Evolutionary conservation across 2,888 invertebrate species (phyloP).

Genomic region (Sceliomorpha sp.): DNA sequence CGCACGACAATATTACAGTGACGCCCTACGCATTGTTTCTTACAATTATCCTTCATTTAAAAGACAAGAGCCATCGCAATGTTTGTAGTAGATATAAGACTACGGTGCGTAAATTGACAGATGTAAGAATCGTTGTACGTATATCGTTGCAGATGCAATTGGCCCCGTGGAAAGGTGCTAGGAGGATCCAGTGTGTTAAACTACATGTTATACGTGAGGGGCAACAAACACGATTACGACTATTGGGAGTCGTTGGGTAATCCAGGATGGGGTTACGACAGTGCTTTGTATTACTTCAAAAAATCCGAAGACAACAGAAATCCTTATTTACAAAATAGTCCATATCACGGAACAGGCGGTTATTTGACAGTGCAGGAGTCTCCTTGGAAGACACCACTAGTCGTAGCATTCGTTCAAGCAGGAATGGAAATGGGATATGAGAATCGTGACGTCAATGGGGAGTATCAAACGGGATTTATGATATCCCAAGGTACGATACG

Average conservation of each 20-base stretch:
- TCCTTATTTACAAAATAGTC: slow-evolving; percentile 87
- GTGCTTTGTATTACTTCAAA: slow-evolving; percentile 92
- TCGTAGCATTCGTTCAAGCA: slow-evolving; percentile 90
- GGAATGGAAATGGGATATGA: slow-evolving; percentile 92
- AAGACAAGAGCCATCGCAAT: no score
- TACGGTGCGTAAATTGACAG: no score
- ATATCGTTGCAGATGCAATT: slow-evolving; percentile 85
- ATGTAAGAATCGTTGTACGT: no score
- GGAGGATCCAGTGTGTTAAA: slow-evolving; percentile 94
- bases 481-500: slow-evolving; percentile 90
- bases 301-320: slow-evolving; percentile 94
- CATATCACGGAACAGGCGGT: slow-evolving; percentile 88
- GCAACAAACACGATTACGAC: slow-evolving; percentile 91
- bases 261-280: slow-evolving; percentile 92
- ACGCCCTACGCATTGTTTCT: no score
- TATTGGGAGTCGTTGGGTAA: slow-evolving; percentile 93
- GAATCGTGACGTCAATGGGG: slow-evolving; percentile 91
- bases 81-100: no score
- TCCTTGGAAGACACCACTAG: slow-evolving; percentile 91
- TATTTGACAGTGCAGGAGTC: slow-evolving; percentile 90
- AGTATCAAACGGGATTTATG: slow-evolving; percentile 89
- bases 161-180: slow-evolving; percentile 94
- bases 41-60: no score
- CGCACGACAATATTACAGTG: no score
- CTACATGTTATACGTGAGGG: slow-evolving; percentile 94